Conservation (phyloP, 2,113 vertebrate species). For the Gila orcuttii region DNA sequence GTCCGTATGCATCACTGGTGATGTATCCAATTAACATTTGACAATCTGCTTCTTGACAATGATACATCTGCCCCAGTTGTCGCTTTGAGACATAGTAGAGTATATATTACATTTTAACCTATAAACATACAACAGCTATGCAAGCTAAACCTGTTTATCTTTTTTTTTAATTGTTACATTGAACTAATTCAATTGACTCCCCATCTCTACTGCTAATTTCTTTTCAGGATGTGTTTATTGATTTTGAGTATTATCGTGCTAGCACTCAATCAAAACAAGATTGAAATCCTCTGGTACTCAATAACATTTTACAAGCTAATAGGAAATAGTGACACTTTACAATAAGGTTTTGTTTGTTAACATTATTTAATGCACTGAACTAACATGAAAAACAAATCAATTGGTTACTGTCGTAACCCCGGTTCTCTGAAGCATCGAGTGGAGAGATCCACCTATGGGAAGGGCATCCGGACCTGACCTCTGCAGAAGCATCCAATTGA, state of each 20-base stretch:
- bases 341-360: too few relatives aligned
- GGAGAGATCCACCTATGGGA: too few relatives aligned
- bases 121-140: neutral
- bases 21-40: neutral
- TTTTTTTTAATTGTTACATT: neutral
- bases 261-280: neutral
- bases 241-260: neutral
- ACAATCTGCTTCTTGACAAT: neutral
- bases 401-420: too few relatives aligned
- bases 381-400: too few relatives aligned
- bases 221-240: conserved; percentile 3
- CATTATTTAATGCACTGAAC: too few relatives aligned
- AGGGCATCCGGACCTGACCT: too few relatives aligned
- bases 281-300: neutral
- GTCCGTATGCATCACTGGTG: neutral
- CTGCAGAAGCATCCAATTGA: too few relatives aligned
- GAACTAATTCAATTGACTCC: too few relatives aligned
- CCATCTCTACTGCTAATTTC: neutral
- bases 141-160: neutral
- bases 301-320: neutral
- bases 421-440: too few relatives aligned
- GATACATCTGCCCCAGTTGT: neutral
- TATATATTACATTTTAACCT: neutral
- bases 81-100: neutral
- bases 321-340: neutral